Percentiles rank a stretch among this genome's conserved stretches.
These are phyloP conservation scores for Clunio marinus DNA, from an alignment of 2,888 invertebrate species.

Conservation along the genomic window DNA sequence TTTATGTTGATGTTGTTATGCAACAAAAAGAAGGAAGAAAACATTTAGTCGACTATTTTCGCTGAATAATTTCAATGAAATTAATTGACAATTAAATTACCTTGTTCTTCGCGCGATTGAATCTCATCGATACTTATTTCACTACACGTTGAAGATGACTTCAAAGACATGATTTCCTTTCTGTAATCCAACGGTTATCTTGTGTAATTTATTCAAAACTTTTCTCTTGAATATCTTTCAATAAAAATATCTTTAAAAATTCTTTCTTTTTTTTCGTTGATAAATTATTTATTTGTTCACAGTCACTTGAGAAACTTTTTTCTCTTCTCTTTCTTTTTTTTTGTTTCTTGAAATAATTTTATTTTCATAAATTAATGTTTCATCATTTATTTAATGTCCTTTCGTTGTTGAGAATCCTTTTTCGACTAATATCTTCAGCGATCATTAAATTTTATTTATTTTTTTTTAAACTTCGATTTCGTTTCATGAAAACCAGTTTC, in stretches of 20 bases:
- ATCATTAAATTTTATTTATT: constrained; percentile 25
- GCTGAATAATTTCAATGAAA: neutral
- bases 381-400: constrained; percentile 24
- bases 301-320: constrained; percentile 26
- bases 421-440: neutral
- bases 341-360: neutral
- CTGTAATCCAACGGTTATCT: neutral
- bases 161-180: constrained; percentile 47
- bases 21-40: constrained; percentile 1
- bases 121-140: constrained; percentile 52
- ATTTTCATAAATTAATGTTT: constrained; percentile 22
- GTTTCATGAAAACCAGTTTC: neutral
- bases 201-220: constrained; percentile 19
- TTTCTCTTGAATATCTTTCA: no score
- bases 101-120: constrained; percentile 49
- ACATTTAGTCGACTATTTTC: neutral
- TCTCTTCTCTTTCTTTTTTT: no score
- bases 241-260: constrained; percentile 13
- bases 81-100: no score
- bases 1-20: constrained; percentile 40
- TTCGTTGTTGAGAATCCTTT: constrained; percentile 11
- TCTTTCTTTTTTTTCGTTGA: constrained; percentile 27
- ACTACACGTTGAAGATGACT: constrained; percentile 50
- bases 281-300: constrained; percentile 28
- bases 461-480: neutral